Percentiles rank a stretch among this genome's conserved stretches.
Conservation (phyloP, 2,113 vertebrate genomes). For the Sinocyclocheilus grahami region DNA sequence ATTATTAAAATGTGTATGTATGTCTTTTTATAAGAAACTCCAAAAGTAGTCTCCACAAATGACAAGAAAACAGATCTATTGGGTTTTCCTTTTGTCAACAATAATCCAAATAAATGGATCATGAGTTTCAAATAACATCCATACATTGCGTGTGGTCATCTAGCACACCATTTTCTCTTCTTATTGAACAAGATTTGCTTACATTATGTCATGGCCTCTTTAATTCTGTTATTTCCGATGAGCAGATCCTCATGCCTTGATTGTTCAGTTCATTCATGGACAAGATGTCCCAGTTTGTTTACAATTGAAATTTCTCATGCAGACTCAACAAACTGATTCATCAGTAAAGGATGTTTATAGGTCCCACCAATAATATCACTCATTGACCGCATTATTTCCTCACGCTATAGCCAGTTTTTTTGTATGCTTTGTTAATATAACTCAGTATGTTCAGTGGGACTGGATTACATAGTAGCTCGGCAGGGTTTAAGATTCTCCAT, state of each 20-base stretch:
- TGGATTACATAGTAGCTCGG: neutral
- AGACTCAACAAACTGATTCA: neutral
- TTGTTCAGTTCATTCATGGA: neutral
- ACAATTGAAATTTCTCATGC: neutral
- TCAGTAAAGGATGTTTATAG: neutral
- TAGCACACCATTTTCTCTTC: neutral
- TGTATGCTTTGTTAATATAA: neutral
- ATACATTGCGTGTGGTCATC: neutral
- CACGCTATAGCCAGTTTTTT: neutral
- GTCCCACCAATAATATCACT: neutral
- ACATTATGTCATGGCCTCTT: neutral
- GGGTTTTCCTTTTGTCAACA: neutral
- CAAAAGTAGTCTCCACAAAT: neutral
- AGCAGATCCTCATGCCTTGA: neutral
- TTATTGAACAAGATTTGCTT: neutral
- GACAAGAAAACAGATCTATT: neutral
- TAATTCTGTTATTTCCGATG: neutral
- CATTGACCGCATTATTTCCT: neutral
- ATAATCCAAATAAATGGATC: neutral
- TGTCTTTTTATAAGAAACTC: too few relatives aligned
- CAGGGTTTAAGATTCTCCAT: neutral
- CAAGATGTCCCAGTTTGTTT: neutral
- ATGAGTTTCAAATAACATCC: neutral
- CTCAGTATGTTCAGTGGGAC: neutral
- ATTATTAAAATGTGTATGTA: neutral